These are phyloP conservation scores for Enhydra lutris DNA, from an alignment of 2,113 vertebrate species.

Conservation along the genomic window DNA sequence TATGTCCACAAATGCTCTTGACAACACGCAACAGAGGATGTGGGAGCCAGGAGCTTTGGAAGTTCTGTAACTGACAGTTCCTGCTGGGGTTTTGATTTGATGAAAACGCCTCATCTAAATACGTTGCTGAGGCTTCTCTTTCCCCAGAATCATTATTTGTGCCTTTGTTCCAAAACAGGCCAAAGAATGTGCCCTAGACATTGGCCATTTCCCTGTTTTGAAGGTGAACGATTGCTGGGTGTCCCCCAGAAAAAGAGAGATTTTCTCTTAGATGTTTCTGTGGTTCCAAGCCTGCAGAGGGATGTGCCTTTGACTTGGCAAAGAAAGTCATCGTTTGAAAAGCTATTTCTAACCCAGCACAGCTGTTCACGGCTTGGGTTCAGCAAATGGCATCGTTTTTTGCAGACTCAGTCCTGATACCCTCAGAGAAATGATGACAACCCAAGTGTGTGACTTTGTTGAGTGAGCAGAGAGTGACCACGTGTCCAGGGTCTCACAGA, in stretches of 20 bases:
- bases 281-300: slow-evolving; percentile 8
- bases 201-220: not conserved
- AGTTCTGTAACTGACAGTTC: slow-evolving; percentile 19
- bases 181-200: slow-evolving; percentile 32
- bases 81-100: slow-evolving; percentile 37
- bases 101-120: slow-evolving; percentile 36
- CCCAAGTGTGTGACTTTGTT: not conserved
- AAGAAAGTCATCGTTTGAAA: not conserved
- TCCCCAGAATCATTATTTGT: slow-evolving; percentile 3
- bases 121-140: slow-evolving; percentile 4
- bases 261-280: slow-evolving; percentile 25
- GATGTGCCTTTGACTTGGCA: slow-evolving; percentile 27
- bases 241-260: not conserved
- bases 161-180: slow-evolving; percentile 20
- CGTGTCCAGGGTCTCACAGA: not conserved
- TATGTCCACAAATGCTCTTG: not conserved
- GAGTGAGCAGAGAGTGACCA: slow-evolving; percentile 17
- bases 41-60: slow-evolving; percentile 17
- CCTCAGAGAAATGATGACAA: not conserved
- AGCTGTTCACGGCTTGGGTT: slow-evolving; percentile 27
- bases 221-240: not conserved
- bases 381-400: slow-evolving; percentile 41
- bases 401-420: not conserved
- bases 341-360: slow-evolving; percentile 54
- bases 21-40: not conserved